Base-by-base conservation (phyloP, 2,113 vertebrate genomes). In the Syrrhaptes paradoxus region DNA sequence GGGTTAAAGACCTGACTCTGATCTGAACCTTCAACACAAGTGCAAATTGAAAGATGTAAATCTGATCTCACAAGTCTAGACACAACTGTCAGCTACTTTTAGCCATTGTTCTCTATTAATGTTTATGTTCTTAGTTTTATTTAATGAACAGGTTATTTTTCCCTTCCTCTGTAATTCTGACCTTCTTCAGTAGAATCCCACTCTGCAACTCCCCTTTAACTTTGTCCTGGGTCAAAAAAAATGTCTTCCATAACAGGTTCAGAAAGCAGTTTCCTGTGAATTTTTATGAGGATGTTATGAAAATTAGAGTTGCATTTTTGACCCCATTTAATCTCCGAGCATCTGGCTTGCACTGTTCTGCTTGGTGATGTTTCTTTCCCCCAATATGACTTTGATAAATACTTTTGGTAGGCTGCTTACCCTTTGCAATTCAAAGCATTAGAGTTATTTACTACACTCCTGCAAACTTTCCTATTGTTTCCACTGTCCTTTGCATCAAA, bases 251-350 rank as follows among this genome's bases (percentile, higher is more conserved):
- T 78, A 95, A 93, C 86, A 92, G 88, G 76, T 95, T 94, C 93
- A 93, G 95, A 95, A 96, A 93, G 94, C 93, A 92, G 93, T 95
- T 97, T 97, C 67, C 95, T 91, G 73, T 65, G 58, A 67, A 85
- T 97, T 96, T 97, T 95, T 95, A 95, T 88, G 91, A 87, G 80
- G 84, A 92, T 96, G 86, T 96, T 94, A 87, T 83, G 94, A 97
- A 96, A 90, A 89, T 76, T 85, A 96, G 90, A 78, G 91, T 63
- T 95, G 89, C 73, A 90, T 92, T 97, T 93, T 91, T 97, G 97
- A 97, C 93, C 97, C 93, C 93, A 96, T 96, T 97, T 97, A 90
- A 94, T 97, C 91, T 96, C 87, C 92, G 77, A 96, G 95, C 96
- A 96, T 97, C 95, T 97, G 97, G 96, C 73, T 77, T 94, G 89